phyloP scores from a whole-genome alignment of 2,888 invertebrate genomes.

The Platerodrilus igneus region DNA sequence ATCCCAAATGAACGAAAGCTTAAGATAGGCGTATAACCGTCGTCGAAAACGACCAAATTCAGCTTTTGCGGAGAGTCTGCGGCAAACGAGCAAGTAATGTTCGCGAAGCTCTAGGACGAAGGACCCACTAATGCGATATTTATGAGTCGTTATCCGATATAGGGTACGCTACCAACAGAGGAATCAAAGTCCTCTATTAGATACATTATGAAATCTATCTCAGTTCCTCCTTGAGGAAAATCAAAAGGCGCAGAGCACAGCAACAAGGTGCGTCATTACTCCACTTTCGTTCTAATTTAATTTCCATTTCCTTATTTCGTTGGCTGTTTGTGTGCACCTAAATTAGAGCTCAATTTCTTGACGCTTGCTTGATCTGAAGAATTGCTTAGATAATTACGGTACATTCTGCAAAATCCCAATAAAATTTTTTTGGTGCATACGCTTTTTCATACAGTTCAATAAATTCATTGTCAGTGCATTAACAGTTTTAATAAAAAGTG shows the following conservation, averaged over 20 bases:
- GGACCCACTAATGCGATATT: constrained; percentile 46
- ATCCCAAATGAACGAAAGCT: constrained; percentile 21
- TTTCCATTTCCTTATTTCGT: constrained; percentile 10
- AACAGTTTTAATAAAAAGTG: no score
- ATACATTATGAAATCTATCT: constrained; percentile 33
- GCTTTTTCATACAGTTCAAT: no score
- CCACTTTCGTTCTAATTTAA: constrained; percentile 12
- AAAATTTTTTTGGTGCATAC: no score
- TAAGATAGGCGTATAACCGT: constrained; percentile 34
- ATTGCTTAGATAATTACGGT: no score
- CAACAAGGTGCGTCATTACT: constrained; percentile 7
- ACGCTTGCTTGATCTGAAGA: no score
- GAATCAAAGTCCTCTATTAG: constrained; percentile 38
- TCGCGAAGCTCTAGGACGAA: constrained; percentile 39
- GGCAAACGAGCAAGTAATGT: constrained; percentile 47
- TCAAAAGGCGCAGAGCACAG: constrained; percentile 1
- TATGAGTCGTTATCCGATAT: constrained; percentile 45
- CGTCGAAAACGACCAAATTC: constrained; percentile 35
- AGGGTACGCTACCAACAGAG: constrained; percentile 32
- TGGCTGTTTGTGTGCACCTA: no score
- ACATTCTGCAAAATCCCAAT: no score
- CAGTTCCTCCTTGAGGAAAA: constrained; percentile 14
- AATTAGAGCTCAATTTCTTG: no score
- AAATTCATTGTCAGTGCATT: no score
- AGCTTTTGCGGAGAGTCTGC: constrained; percentile 42